Percentiles rank a stretch among this genome's conserved stretches.
These are phyloP conservation scores for Acanthosepion lycidas DNA, from an alignment of 2,888 invertebrate genomes.

Conservation along the genomic window DNA sequence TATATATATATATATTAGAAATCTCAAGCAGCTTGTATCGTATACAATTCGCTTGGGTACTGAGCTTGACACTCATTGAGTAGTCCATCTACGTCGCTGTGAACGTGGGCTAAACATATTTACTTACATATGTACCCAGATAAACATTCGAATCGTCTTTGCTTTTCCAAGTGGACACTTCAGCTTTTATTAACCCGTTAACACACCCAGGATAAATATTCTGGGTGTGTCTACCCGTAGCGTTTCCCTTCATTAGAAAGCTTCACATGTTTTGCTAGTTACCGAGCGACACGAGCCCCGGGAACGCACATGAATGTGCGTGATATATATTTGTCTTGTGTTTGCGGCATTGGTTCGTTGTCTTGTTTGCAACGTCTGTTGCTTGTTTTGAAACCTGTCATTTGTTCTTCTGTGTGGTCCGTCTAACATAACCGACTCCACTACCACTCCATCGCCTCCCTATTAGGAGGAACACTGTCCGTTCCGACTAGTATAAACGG, in stretches of 20 bases:
- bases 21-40: too few species aligned
- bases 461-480: background rate
- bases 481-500: background rate
- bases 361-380: background rate
- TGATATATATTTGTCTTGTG: background rate
- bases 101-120: too few species aligned
- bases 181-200: too few species aligned
- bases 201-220: background rate
- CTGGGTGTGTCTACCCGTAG: background rate
- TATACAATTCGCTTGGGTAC: too few species aligned
- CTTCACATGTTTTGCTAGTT: background rate
- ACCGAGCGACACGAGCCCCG: background rate
- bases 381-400: conserved; percentile 33
- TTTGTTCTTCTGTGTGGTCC: conserved; percentile 8
- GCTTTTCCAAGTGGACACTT: too few species aligned
- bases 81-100: too few species aligned
- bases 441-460: background rate
- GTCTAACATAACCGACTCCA: background rate
- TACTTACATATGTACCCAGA: too few species aligned
- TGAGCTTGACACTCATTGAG: too few species aligned
- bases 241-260: background rate
- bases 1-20: too few species aligned
- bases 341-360: background rate
- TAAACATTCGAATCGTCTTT: too few species aligned
- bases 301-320: background rate